Evolutionary conservation across 2,888 invertebrate genomes (phyloP).

Genomic region (Automeris io): DNA sequence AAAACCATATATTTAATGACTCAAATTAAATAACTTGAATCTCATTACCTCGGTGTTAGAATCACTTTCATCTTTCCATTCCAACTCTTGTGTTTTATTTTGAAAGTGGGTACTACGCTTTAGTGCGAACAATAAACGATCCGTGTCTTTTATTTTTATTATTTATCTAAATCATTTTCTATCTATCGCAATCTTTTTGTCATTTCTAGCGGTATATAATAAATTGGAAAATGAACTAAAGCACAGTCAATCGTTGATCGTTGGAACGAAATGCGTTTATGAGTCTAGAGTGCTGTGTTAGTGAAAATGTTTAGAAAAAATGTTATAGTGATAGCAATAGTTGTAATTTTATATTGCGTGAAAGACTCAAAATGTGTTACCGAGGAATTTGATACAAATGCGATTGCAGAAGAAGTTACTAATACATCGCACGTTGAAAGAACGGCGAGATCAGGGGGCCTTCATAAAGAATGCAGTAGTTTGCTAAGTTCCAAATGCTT

Average conservation of each 20-base stretch:
- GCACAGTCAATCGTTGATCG: constrained; percentile 46
- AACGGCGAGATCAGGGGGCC: constrained; percentile 36
- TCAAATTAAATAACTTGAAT: constrained; percentile 5
- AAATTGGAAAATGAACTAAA: constrained; percentile 35
- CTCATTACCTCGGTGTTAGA: constrained; percentile 11
- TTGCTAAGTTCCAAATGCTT: constrained; percentile 82
- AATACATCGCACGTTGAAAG: constrained; percentile 29
- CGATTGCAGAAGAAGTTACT: constrained; percentile 28
- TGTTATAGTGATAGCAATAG: constrained; percentile 28
- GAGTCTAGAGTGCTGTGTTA: constrained; percentile 32
- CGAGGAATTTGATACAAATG: constrained; percentile 43
- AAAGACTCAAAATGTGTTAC: constrained; percentile 36
- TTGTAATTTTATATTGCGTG: constrained; percentile 40
- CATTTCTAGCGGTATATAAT: constrained; percentile 53
- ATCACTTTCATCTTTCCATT: constrained; percentile 40
- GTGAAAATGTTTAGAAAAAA: constrained; percentile 46
- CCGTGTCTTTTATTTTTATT: constrained; percentile 31
- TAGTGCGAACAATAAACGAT: constrained; percentile 41
- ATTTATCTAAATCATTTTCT: constrained; percentile 44
- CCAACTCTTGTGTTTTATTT: constrained; percentile 31
- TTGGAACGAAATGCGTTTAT: constrained; percentile 44
- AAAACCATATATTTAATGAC: constrained; percentile 6
- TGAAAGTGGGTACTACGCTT: constrained; percentile 50
- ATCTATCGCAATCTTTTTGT: constrained; percentile 39
- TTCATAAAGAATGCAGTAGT: constrained; percentile 61